These are phyloP conservation scores for Eulemur rubriventer DNA, from an alignment of 2,797 vertebrate genomes.

Conservation along the genomic window DNA sequence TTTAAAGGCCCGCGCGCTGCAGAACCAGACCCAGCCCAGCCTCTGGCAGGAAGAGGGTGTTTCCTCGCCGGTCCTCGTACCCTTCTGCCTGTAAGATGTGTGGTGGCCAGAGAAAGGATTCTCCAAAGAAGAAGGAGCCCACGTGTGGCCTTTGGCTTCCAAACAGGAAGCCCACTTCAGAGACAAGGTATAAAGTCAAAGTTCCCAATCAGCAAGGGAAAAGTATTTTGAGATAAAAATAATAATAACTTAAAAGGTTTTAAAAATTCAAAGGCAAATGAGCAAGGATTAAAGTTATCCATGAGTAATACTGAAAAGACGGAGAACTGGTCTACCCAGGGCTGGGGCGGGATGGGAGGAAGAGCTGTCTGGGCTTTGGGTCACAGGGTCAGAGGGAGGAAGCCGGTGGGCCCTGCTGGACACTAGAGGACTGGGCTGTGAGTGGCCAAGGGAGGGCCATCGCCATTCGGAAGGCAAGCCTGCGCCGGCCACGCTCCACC, in stretches of 20 bases:
- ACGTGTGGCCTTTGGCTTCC: background rate
- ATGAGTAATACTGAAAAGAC: rapidly evolving
- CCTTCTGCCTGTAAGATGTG: too few species aligned
- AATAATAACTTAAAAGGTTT: background rate
- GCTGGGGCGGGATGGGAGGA: too few species aligned
- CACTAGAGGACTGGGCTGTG: background rate
- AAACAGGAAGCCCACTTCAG: background rate
- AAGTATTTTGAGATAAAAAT: background rate
- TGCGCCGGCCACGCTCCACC: background rate
- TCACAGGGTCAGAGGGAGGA: background rate
- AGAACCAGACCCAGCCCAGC: too few species aligned
- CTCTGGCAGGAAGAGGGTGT: background rate
- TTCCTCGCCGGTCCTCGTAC: background rate
- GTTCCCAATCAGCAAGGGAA: background rate
- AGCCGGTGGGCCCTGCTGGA: background rate
- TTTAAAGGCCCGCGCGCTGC: rapidly evolving
- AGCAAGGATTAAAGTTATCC: rapidly evolving
- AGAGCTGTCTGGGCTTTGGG: rapidly evolving
- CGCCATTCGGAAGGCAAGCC: background rate
- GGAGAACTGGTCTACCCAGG: background rate
- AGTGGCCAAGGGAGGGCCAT: background rate
- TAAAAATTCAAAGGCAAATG: background rate
- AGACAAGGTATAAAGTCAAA: background rate
- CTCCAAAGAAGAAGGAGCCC: background rate
- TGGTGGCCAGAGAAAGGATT: background rate